Base-by-base conservation (phyloP, 2,113 vertebrate genomes). In the Dicentrarchus labrax region DNA sequence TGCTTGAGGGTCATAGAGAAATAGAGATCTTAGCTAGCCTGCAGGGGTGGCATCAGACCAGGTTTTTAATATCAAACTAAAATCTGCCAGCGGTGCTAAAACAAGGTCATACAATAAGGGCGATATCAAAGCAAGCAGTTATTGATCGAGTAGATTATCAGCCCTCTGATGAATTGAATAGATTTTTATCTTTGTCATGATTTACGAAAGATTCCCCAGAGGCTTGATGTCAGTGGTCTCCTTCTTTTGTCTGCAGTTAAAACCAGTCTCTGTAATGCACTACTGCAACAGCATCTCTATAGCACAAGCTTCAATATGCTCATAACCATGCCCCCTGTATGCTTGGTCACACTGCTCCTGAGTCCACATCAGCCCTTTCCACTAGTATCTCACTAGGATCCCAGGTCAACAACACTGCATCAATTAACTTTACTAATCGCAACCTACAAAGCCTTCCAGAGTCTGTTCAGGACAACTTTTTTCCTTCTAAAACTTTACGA, bases 71-170 rank as follows among this genome's bases (percentile, higher is more conserved):
- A 80, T 80, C 72, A 71, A 77, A 62, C 47, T 67, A 64, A 83
- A 70, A 80, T 80, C 83, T 86, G 64, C 21, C 54, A 88, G 17
- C 2, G 0, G 57, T 22, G 66, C 80, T 72, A 56, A 77, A 74
- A 80, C 53, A 60, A 70, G 56, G 43, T 85, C 50, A 38, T 47
- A 66, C 72, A 71, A 71, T 19, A 57, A 75, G 50, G 24, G 62
- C 13, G 13, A 57, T 57, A 65, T 21, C 2, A 57, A 43, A 69
- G 9, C 15, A 73, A 66, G 30, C 30, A 22, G 19, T 80, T 80
- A 73, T 64, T 57, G 80, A 83, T 77, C 69, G 19, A 10, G 69
- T 53, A 60, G 65, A 84, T 84, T 71, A 86, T 84, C 81, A 72
- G 48, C 50, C 76, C 1, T n/a, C 65, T 64, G 65, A 74, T 86